Conservation (phyloP, 2,797 vertebrate genomes). For the Scarus forsteni region DNA sequence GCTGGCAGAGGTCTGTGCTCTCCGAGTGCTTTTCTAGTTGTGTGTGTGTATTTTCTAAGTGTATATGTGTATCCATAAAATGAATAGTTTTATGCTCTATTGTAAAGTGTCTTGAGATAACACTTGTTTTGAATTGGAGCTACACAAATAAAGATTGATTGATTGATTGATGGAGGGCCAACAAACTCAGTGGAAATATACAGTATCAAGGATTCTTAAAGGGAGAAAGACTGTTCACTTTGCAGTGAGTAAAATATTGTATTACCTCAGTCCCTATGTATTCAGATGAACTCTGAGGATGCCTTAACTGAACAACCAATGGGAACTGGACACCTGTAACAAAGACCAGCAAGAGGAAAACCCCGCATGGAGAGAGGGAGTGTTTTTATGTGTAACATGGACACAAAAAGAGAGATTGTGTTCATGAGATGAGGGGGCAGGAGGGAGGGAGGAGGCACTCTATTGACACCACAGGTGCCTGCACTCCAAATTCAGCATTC, state of each 20-base stretch:
- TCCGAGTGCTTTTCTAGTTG: too few relatives aligned
- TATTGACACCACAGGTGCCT: constrained; percentile 69
- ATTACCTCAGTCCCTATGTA: background rate
- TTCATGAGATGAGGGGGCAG: constrained; percentile 5
- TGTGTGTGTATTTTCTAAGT: too few relatives aligned
- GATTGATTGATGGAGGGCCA: background rate
- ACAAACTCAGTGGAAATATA: background rate
- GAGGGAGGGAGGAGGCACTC: constrained; percentile 12
- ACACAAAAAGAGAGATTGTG: background rate
- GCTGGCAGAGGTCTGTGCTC: too few relatives aligned
- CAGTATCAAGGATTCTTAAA: background rate
- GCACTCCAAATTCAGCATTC: constrained; percentile 48
- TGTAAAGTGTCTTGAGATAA: too few relatives aligned
- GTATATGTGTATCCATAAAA: too few relatives aligned
- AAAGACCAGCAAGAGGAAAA: constrained; percentile 8
- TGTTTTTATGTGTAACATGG: constrained; percentile 7
- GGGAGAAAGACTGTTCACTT: background rate
- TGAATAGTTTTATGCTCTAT: too few relatives aligned
- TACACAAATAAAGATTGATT: too few relatives aligned
- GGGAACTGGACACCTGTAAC: constrained; percentile 37
- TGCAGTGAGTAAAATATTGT: background rate
- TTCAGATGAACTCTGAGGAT: constrained; percentile 8
- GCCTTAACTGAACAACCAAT: constrained; percentile 9
- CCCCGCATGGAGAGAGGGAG: constrained; percentile 6
- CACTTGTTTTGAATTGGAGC: too few relatives aligned